A percentile compares a stretch with the other conserved stretches of the same genome.
Evolutionary conservation across 2,797 vertebrate genomes (phyloP).

Genomic region (Chaetophractus vellerosus): DNA sequence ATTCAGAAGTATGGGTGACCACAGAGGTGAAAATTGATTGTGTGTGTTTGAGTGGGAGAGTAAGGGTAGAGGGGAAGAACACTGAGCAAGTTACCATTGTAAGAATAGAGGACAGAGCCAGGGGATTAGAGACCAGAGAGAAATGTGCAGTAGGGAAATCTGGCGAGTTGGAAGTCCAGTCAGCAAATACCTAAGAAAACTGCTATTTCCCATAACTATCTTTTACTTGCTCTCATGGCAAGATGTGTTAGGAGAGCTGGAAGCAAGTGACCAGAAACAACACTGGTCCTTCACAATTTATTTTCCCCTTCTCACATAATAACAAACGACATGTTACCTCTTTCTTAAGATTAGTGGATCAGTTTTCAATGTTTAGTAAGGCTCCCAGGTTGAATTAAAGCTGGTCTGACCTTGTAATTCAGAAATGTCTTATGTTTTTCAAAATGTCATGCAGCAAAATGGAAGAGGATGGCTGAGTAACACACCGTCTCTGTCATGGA

Average conservation of each 20-base stretch:
- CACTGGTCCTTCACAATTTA: neutral
- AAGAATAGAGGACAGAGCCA: neutral
- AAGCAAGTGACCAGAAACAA: neutral
- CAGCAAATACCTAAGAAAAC: neutral
- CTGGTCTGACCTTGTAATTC: neutral
- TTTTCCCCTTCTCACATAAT: neutral
- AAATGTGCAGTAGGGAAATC: neutral
- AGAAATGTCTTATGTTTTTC: neutral
- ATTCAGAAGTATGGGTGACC: neutral
- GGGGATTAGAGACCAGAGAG: neutral
- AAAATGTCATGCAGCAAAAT: neutral
- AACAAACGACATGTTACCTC: neutral
- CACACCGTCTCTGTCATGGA: accelerated
- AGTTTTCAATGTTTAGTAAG: neutral
- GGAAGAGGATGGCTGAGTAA: neutral
- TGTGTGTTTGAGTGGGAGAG: neutral
- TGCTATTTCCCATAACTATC: neutral
- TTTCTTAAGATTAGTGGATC: neutral
- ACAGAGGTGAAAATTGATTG: neutral
- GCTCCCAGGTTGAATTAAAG: neutral
- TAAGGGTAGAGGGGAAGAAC: neutral
- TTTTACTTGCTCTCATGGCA: neutral
- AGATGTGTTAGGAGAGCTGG: neutral
- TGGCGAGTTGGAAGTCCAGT: neutral
- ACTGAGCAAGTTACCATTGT: neutral